Evolutionary conservation across 2,888 invertebrate genomes (phyloP), one percentile per base, ranked within the genome.

Genomic region (Gibbula magus): DNA sequence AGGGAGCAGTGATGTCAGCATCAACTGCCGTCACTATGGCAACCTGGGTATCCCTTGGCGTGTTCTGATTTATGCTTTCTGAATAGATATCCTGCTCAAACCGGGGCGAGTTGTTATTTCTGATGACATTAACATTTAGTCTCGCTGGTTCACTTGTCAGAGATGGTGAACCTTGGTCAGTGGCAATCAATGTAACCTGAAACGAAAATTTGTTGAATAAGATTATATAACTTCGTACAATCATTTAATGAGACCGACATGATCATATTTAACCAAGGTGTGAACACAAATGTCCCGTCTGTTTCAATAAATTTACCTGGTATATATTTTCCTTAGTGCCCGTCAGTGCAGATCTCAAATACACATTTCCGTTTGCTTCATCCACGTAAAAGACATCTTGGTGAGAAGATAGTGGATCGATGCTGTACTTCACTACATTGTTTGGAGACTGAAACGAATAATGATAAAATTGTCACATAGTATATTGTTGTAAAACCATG

Each of bases 41-140:
- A 20, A 90, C 80, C 18, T 77, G 79, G 5, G 61, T 73, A n/a
- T 77, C 81, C 16, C 39, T 61, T n/a, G 39, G 53, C 16, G 82
- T 78, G 77, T 87, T 85, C 74, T 86, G 84, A 35, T 77, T 83
- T 20, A 88, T 81, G 8, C 75, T 78, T 0, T 75, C 61, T 3
- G 35, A 39, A 61, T 87, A 86, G 0, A 86, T 85, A 32, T 85
- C 87, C 51, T 84, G 81, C n/a, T 77, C 54, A 80, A 89, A 89
- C 20, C 73, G 96, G 13, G 91, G 91, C 7, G 87, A 80, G 75
- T 84, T 83, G 61, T 87, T 86, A 81, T 91, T 91, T 32, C 90
- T 83, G 35, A 86, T 75, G n/a, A 91, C 89, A 8, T 84, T 87
- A 7, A 91, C 86, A 1, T 75, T 83, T 16, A 90, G 77, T 29